Evolutionary conservation across 2,888 invertebrate species (phyloP).

Genomic region (Sthenelais limicola): DNA sequence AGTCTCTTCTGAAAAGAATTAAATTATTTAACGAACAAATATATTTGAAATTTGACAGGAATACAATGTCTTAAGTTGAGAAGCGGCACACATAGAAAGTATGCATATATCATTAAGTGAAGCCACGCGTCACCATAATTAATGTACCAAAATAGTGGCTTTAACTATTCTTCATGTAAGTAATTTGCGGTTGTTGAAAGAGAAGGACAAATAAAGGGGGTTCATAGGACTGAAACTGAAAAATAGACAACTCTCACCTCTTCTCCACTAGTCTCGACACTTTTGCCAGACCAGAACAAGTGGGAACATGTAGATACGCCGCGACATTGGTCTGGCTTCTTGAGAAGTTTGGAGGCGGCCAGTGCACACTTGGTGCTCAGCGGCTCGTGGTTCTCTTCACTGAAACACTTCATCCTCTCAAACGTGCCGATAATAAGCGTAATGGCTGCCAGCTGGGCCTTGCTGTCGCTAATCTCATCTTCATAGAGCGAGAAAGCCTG

Average conservation of each 20-base stretch:
- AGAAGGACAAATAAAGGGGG: too few species aligned
- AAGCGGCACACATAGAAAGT: too few species aligned
- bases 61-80: too few species aligned
- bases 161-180: too few species aligned
- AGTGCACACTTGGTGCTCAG: slow-evolving; percentile 95
- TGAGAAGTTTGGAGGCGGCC: slow-evolving; percentile 94
- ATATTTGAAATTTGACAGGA: too few species aligned
- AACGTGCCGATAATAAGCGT: slow-evolving; percentile 95
- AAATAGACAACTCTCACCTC: slow-evolving; percentile 60
- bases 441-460: slow-evolving; percentile 95
- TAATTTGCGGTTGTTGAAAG: too few species aligned
- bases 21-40: too few species aligned
- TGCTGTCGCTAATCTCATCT: slow-evolving; percentile 96
- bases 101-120: too few species aligned
- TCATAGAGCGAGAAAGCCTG: slow-evolving; percentile 97
- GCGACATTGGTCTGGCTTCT: slow-evolving; percentile 98
- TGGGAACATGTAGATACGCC: slow-evolving; percentile 95
- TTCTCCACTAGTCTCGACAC: slow-evolving; percentile 56
- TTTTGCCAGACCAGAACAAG: slow-evolving; percentile 93
- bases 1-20: too few species aligned
- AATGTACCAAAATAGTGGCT: too few species aligned
- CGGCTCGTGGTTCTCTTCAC: slow-evolving; percentile 97
- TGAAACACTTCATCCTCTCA: slow-evolving; percentile 94
- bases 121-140: too few species aligned
- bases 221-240: too few species aligned